Evolutionary conservation across 64 coral and sea anemone genomes (phyloP).

Genomic region (Pachyseris speciosa): DNA sequence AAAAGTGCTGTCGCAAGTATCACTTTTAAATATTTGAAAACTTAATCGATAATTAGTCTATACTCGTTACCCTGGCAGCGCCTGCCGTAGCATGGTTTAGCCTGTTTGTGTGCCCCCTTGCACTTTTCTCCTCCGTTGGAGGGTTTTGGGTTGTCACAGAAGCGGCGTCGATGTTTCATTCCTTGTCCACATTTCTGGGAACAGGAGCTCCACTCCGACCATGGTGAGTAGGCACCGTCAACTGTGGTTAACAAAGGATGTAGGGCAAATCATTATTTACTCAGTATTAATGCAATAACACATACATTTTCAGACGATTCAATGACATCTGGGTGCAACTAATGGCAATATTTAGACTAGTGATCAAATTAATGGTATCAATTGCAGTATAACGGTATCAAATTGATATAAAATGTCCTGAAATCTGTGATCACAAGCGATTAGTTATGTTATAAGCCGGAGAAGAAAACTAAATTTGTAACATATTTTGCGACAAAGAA

Average conservation of each 20-base stretch:
- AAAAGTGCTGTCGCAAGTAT: neutral
- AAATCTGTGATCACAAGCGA: too few relatives aligned
- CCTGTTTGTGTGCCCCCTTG: conserved; percentile 29
- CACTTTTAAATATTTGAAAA: neutral
- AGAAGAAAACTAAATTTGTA: too few relatives aligned
- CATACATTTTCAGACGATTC: too few relatives aligned
- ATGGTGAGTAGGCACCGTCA: conserved; percentile 59
- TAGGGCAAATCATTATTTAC: neutral
- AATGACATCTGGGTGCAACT: too few relatives aligned
- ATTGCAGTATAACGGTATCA: too few relatives aligned
- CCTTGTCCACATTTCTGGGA: conserved; percentile 68
- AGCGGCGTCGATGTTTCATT: conserved; percentile 67
- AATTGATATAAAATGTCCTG: too few relatives aligned
- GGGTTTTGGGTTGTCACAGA: conserved; percentile 74
- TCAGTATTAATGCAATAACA: too few relatives aligned
- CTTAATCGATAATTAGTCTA: too few relatives aligned
- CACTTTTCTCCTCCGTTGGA: conserved; percentile 57
- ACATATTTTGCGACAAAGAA: too few relatives aligned
- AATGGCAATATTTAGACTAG: too few relatives aligned
- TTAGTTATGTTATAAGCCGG: too few relatives aligned
- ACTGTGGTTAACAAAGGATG: neutral
- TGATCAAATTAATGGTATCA: too few relatives aligned
- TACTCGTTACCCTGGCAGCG: conserved; percentile 4
- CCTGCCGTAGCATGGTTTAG: conserved; percentile 61
- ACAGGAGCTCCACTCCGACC: conserved; percentile 63